Conservation (phyloP, 2,888 invertebrate genomes). For the Drosophila planitibia region DNA sequence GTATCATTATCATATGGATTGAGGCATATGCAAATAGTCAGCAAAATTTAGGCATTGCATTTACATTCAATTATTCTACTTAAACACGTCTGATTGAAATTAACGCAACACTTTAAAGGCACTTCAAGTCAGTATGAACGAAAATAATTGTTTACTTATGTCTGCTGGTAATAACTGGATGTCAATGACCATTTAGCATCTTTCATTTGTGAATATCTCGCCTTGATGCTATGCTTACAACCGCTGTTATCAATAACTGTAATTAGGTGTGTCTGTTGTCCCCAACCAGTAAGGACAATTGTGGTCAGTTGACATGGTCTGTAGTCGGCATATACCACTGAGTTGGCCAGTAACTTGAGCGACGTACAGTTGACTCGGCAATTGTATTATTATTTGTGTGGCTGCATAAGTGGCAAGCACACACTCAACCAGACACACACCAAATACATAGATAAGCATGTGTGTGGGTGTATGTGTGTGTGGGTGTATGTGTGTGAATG, state of each 20-base stretch:
- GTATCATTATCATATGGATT: not conserved
- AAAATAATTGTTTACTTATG: not conserved
- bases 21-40: not conserved
- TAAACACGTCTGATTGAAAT: not conserved
- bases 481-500: not conserved
- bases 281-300: slow-evolving; percentile 1
- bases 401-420: slow-evolving; percentile 29
- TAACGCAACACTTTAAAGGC: not conserved
- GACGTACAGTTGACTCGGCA: slow-evolving; percentile 32
- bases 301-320: not conserved
- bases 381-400: slow-evolving; percentile 1
- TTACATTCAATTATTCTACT: not conserved
- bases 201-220: not conserved
- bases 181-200: not conserved
- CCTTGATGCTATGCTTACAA: not conserved
- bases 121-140: not conserved
- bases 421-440: slow-evolving; percentile 32
- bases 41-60: not conserved
- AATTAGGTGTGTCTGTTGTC: slow-evolving; percentile 22
- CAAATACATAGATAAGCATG: not conserved
- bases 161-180: not conserved
- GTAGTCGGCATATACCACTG: not conserved
- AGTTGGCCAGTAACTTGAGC: slow-evolving; percentile 26
- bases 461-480: not conserved
- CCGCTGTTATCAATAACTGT: slow-evolving; percentile 18